A percentile compares a stretch with the other conserved stretches of the same genome.
Evolutionary conservation across 2,888 invertebrate genomes (phyloP).

Genomic region (Pachycephus smyrnensis): DNA sequence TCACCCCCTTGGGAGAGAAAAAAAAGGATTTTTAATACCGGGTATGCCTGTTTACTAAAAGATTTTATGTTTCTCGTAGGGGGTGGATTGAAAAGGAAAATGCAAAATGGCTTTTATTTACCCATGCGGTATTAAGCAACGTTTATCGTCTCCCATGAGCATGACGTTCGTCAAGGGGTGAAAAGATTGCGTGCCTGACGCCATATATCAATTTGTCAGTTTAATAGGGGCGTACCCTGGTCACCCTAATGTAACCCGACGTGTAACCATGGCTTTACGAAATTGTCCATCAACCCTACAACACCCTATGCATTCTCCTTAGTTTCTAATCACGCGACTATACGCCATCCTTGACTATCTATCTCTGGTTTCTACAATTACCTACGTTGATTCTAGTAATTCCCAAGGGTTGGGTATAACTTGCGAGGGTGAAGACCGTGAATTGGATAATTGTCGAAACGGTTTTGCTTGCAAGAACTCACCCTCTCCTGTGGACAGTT

Average conservation of each 20-base stretch:
- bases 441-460: conserved; percentile 7
- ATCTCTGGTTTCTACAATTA: not conserved
- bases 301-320: not conserved
- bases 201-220: conserved; percentile 23
- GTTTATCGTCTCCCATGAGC: not conserved
- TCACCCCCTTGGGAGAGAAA: not conserved
- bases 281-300: not conserved
- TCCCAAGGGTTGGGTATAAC: not conserved
- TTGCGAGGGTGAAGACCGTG: not conserved
- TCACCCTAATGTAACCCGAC: conserved; percentile 7
- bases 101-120: not conserved
- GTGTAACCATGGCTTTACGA: not conserved
- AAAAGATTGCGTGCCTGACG: conserved; percentile 18
- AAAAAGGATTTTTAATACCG: not conserved
- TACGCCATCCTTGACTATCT: not conserved
- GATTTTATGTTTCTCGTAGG: not conserved
- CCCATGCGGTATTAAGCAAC: not conserved
- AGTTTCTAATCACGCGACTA: conserved; percentile 5
- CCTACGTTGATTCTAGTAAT: not conserved
- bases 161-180: not conserved
- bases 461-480: conserved; percentile 1
- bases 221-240: conserved; percentile 14
- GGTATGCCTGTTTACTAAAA: not conserved
- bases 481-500: not conserved
- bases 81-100: not conserved